Evolutionary conservation across 2,113 vertebrate species (phyloP), one percentile per base, ranked within the genome.

Genomic region (Arenaria interpres): DNA sequence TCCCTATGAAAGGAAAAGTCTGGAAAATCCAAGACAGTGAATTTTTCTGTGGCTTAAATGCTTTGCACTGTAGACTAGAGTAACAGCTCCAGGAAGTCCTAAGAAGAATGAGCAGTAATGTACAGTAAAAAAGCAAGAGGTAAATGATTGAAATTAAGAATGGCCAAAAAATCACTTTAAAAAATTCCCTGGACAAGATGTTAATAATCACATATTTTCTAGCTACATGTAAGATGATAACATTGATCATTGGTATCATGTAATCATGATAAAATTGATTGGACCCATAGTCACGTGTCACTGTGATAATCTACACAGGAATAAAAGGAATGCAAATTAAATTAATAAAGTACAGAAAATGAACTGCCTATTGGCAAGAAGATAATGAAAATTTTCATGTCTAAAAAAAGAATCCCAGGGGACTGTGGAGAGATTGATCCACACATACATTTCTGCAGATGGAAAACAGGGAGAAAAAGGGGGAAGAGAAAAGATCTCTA

Each of bases 381-480:
- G 12, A 11, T 9, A 50, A 53, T 10, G 37, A 59, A 80, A 53
- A 45, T 9, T 17, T 80, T 92, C 45, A 22, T 51, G 20, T 53
- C 5, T 3, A 22, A 41, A 73, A 46, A 54, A 80, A 18, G 6
- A 39, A 73, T 39, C 28, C 17, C 16, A 35, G 67, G 17, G 12
- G 14, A 27, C 5, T 0, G 0, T 41, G n/a, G 6, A 66, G 22
- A 48, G 5, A 53, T 73, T 88, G 12, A 73, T 19, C 33, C 35
- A 69, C 7, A 27, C 3, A 12, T 13, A 67, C 5, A 14, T 71
- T 91, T 84, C 57, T 91, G 28, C 12, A n/a, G 32, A 39, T 48
- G 50, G 15, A 77, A 95, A 73, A 60, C 7, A 7, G 4, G 9
- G 18, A 63, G 12, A 46, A 53, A 24, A 28, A 21, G 3, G 3